Conservation (phyloP, 2,113 vertebrate genomes). For the Murina feae region DNA sequence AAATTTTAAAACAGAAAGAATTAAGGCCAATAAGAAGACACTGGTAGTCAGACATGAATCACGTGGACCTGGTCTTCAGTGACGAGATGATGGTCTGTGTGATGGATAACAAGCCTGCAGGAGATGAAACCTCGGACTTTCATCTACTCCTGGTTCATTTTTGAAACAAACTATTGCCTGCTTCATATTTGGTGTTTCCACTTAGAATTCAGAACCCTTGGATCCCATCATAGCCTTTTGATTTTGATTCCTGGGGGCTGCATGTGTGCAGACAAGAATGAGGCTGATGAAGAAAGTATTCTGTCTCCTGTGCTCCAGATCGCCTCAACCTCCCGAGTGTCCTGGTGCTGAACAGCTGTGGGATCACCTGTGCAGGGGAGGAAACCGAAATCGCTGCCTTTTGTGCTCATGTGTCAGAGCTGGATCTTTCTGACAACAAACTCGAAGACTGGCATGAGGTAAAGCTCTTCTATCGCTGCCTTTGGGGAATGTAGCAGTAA, state of each 20-base stretch:
- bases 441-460: constrained; percentile 97
- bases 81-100: not conserved
- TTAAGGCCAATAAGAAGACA: not conserved
- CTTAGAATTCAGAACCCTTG: not conserved
- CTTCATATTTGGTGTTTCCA: not conserved
- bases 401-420: constrained; percentile 94
- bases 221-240: not conserved
- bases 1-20: not conserved
- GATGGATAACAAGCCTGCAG: not conserved
- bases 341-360: constrained; percentile 92
- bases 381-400: constrained; percentile 91
- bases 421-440: constrained; percentile 96
- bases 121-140: not conserved
- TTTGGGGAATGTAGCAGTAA: not conserved
- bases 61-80: not conserved
- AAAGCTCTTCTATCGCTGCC: not conserved
- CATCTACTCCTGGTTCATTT: not conserved
- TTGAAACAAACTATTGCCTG: not conserved
- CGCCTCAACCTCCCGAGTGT: constrained; percentile 93
- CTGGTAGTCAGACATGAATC: not conserved
- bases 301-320: constrained; percentile 78
- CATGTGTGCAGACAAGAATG: not conserved
- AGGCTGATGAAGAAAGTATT: constrained; percentile 14
- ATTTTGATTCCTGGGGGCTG: not conserved
- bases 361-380: constrained; percentile 92